Percentiles rank a stretch among this genome's conserved stretches.
Evolutionary conservation across 2,113 vertebrate species (phyloP).

Genomic region (Perca flavescens): DNA sequence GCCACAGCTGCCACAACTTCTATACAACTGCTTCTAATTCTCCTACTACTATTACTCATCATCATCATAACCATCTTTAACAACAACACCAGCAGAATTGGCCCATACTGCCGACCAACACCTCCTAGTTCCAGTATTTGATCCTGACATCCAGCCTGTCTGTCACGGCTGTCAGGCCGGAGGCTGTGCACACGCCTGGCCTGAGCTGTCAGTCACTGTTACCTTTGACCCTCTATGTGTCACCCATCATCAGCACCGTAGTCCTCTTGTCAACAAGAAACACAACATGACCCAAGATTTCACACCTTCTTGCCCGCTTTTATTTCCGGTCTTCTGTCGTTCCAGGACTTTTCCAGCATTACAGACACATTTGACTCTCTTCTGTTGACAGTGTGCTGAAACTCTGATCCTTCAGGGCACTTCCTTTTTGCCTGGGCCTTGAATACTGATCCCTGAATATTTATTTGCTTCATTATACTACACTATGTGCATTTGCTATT

Average conservation of each 20-base stretch:
- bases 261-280: conserved; percentile 38
- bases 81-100: conserved; percentile 5
- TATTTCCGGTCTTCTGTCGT: conserved; percentile 25
- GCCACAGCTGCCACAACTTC: too few relatives aligned
- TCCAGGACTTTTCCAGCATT: not conserved
- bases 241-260: conserved; percentile 50
- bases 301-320: conserved; percentile 36
- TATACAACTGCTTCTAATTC: too few relatives aligned
- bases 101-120: not conserved
- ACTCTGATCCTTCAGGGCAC: not conserved
- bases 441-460: not conserved
- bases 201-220: conserved; percentile 40
- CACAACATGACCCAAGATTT: conserved; percentile 37
- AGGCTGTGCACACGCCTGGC: conserved; percentile 22
- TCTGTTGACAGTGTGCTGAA: not conserved
- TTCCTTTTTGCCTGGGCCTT: not conserved
- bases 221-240: conserved; percentile 55
- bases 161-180: conserved; percentile 45
- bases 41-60: not conserved
- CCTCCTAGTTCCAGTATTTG: not conserved
- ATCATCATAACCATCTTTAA: not conserved
- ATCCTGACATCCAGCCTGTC: conserved; percentile 33
- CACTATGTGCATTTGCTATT: too few relatives aligned
- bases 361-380: not conserved
- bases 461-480: not conserved